Conservation (phyloP, 2,113 vertebrate genomes). For the Galbula dea region DNA sequence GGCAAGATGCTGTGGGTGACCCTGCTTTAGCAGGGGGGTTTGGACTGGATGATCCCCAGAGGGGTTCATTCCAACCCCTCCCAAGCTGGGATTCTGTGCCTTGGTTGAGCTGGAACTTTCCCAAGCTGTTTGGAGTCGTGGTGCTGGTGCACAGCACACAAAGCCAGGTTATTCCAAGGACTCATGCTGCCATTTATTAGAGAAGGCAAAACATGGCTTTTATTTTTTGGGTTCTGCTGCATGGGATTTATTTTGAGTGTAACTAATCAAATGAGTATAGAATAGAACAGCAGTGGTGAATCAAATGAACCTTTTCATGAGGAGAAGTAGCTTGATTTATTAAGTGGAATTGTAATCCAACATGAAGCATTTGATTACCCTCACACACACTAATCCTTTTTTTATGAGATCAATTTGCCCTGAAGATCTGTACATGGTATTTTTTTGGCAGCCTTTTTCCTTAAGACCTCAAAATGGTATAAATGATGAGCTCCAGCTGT, state of each 20-base stretch:
- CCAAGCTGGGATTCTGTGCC: too few species aligned
- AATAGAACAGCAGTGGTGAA: neutral
- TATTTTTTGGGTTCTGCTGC: neutral
- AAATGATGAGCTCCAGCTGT: conserved; percentile 42
- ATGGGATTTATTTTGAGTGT: conserved; percentile 18
- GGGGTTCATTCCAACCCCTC: too few species aligned
- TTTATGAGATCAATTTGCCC: conserved; percentile 56
- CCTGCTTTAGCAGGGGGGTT: too few species aligned
- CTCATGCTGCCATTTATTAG: neutral
- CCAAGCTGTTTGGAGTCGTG: fast-evolving
- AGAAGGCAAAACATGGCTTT: neutral
- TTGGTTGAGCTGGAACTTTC: neutral
- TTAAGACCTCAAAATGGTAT: conserved; percentile 36
- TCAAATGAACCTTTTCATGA: conserved; percentile 15
- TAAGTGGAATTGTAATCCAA: conserved; percentile 49
- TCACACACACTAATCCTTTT: conserved; percentile 11
- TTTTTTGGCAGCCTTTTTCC: conserved; percentile 38
- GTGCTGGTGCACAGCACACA: fast-evolving
- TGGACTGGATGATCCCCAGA: too few species aligned
- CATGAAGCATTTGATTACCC: conserved; percentile 43
- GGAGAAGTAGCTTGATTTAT: conserved; percentile 45
- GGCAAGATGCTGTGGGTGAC: too few species aligned
- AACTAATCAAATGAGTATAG: conserved; percentile 11
- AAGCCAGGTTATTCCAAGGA: neutral
- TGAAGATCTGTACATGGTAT: neutral